Evolutionary conservation across 2,888 invertebrate species (phyloP).

Genomic region (Hipparchia sbordonii): DNA sequence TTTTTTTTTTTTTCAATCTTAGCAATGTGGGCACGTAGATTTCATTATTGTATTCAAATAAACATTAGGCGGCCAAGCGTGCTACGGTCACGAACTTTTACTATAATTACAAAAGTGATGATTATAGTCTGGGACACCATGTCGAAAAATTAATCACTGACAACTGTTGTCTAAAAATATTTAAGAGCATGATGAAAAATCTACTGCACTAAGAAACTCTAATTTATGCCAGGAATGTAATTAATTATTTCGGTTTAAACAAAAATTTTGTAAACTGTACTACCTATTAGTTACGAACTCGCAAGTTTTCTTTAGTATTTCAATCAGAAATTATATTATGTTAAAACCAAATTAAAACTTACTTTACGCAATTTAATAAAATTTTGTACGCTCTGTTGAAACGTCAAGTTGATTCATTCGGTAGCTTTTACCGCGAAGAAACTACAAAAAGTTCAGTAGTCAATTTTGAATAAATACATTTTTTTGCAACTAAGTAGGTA

Average conservation of each 20-base stretch:
- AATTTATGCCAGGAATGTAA: neutral
- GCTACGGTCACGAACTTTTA: constrained; percentile 57
- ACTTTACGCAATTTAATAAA: neutral
- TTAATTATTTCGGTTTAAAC: no score
- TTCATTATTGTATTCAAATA: constrained; percentile 44
- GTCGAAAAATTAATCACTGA: constrained; percentile 9
- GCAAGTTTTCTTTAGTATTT: no score
- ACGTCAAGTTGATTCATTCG: neutral
- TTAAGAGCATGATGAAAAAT: neutral
- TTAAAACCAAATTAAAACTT: neutral
- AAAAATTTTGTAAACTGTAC: no score
- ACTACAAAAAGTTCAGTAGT: no score
- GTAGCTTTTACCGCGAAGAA: no score
- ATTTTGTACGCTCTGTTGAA: neutral
- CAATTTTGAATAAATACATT: no score
- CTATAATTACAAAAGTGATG: constrained; percentile 48
- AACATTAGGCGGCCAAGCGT: constrained; percentile 46
- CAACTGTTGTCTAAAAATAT: neutral
- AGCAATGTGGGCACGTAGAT: constrained; percentile 34
- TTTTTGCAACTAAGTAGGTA: no score
- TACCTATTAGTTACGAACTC: no score
- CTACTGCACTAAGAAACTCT: neutral
- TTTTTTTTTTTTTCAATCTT: constrained; percentile 19
- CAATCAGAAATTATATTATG: no score
- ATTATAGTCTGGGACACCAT: constrained; percentile 44